Evolutionary conservation across 2,797 vertebrate genomes (phyloP).

Genomic region (Alfaro cultratus): DNA sequence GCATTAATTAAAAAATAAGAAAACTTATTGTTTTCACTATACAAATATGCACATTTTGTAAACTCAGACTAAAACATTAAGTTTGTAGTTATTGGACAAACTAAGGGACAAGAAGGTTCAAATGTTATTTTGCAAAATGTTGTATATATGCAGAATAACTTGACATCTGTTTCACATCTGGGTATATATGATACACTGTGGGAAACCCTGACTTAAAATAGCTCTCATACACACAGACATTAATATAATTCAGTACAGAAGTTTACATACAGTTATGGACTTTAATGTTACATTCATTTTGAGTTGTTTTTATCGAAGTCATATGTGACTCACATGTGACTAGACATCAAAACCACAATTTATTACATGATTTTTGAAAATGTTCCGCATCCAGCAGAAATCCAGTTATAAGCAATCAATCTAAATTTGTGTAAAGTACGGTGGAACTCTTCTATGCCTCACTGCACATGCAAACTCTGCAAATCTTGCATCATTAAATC

Average conservation of each 20-base stretch:
- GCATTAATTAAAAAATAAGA: not conserved
- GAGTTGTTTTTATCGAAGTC: too few relatives aligned
- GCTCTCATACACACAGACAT: too few relatives aligned
- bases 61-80: not conserved
- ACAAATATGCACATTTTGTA: not conserved
- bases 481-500: conserved; percentile 4
- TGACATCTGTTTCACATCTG: not conserved
- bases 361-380: not conserved
- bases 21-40: not conserved
- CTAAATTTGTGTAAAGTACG: conserved; percentile 6
- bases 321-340: not conserved
- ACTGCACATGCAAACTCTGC: not conserved
- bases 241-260: too few relatives aligned
- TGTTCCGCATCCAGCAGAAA: not conserved
- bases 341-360: not conserved
- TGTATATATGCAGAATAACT: not conserved
- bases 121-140: not conserved
- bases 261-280: too few relatives aligned
- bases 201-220: too few relatives aligned
- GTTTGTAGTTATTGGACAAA: not conserved
- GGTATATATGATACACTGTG: too few relatives aligned
- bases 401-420: not conserved
- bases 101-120: not conserved
- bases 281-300: too few relatives aligned
- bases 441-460: conserved; percentile 11